Conservation (phyloP, 2,797 vertebrate species). For the Poeciliopsis gracilis region DNA sequence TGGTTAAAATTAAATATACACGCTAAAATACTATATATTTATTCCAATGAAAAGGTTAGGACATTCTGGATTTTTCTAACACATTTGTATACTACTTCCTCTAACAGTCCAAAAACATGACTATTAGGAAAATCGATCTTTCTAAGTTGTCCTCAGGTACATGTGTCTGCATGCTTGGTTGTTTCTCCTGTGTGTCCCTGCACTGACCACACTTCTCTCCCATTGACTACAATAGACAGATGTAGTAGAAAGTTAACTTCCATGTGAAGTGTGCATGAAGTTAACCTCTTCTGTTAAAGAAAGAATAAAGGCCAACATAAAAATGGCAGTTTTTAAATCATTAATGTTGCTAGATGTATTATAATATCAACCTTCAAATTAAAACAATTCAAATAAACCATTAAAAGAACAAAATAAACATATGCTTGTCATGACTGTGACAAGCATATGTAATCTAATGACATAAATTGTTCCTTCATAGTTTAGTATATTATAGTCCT, state of each 20-base stretch:
- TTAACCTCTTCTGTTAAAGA: too few relatives aligned
- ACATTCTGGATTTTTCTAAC: neutral
- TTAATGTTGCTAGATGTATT: neutral
- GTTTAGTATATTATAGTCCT: neutral
- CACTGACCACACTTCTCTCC: neutral
- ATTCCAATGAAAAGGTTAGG: neutral
- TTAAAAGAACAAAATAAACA: neutral
- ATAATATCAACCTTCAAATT: neutral
- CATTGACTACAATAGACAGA: neutral
- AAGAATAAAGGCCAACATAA: neutral
- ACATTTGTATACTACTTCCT: neutral
- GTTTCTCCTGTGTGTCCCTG: neutral
- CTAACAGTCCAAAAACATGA: neutral
- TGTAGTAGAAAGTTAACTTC: neutral
- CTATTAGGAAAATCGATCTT: too few relatives aligned
- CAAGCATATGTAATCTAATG: neutral
- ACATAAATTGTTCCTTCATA: neutral
- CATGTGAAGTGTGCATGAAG: neutral
- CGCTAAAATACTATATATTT: neutral
- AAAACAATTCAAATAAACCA: neutral
- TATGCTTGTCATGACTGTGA: neutral
- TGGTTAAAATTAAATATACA: neutral
- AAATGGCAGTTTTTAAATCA: neutral
- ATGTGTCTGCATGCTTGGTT: neutral
- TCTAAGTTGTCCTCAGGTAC: neutral